phyloP scores from a whole-genome alignment of 2,888 invertebrate genomes.

The Drosophila hamatofila region DNA sequence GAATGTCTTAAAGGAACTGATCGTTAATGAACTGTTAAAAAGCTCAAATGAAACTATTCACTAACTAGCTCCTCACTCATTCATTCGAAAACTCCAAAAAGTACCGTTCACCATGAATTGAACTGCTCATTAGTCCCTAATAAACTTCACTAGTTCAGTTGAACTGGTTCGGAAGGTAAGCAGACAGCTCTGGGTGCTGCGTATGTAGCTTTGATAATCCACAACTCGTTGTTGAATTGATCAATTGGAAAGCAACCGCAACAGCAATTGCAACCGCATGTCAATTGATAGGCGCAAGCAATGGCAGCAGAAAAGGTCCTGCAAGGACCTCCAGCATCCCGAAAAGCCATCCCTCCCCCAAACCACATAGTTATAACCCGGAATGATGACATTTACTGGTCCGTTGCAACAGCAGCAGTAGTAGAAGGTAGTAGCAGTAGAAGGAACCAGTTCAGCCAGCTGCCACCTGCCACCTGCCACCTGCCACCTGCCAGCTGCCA shows the following conservation, averaged over 20 bases:
- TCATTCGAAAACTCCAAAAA: no score
- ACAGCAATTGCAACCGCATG: constrained; percentile 52
- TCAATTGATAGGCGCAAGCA: constrained; percentile 56
- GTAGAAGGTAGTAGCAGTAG: neutral
- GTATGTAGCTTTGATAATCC: constrained; percentile 57
- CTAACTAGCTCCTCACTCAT: no score
- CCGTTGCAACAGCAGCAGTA: constrained; percentile 19
- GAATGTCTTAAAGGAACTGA: neutral
- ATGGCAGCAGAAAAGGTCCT: constrained; percentile 1
- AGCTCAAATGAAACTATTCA: neutral
- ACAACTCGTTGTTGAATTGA: constrained; percentile 62
- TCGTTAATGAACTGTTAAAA: neutral
- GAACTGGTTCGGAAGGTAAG: neutral
- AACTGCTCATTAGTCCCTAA: neutral
- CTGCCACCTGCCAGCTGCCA: constrained; percentile 30
- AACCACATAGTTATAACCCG: constrained; percentile 14
- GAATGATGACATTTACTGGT: constrained; percentile 69
- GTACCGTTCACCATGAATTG: no score
- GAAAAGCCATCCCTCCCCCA: neutral
- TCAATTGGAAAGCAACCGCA: constrained; percentile 64
- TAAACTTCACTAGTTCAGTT: neutral
- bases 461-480: constrained; percentile 19
- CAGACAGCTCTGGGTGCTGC: neutral
- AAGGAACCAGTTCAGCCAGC: constrained; percentile 9
- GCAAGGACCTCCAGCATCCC: neutral